phyloP scores from a whole-genome alignment of 2,888 invertebrate species.

The Caenorhabditis doughertyi region DNA sequence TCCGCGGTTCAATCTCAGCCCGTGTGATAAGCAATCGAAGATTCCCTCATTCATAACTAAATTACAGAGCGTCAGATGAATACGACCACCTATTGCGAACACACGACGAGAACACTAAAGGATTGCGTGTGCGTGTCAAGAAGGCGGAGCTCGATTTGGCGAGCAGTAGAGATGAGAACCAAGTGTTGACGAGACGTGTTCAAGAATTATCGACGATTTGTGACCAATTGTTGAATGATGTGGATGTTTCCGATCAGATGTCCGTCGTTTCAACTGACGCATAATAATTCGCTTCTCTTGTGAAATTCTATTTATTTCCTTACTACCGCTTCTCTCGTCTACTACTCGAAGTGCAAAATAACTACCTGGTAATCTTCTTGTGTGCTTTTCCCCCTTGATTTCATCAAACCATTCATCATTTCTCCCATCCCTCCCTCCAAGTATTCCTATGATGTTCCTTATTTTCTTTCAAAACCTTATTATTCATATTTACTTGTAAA shows the following conservation, averaged over 20 bases:
- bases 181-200: conserved; percentile 38
- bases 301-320: neutral
- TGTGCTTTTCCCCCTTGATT: too few relatives aligned
- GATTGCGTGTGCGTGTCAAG: conserved; percentile 41
- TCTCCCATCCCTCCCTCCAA: neutral
- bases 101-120: conserved; percentile 57
- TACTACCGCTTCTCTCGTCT: neutral
- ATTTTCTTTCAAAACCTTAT: too few relatives aligned
- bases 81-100: conserved; percentile 50
- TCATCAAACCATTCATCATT: too few relatives aligned
- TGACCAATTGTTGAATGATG: conserved; percentile 59
- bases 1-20: neutral
- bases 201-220: conserved; percentile 49
- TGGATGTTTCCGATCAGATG: conserved; percentile 47
- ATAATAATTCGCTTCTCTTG: conserved; percentile 19
- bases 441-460: too few relatives aligned
- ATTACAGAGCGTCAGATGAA: conserved; percentile 37
- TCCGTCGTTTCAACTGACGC: conserved; percentile 44
- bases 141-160: conserved; percentile 38
- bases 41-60: neutral
- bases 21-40: neutral
- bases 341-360: neutral
- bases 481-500: too few relatives aligned
- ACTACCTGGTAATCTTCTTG: too few relatives aligned
- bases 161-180: conserved; percentile 51